Base-by-base conservation (phyloP, 2,888 invertebrate genomes). In the Limulus polyphemus region DNA sequence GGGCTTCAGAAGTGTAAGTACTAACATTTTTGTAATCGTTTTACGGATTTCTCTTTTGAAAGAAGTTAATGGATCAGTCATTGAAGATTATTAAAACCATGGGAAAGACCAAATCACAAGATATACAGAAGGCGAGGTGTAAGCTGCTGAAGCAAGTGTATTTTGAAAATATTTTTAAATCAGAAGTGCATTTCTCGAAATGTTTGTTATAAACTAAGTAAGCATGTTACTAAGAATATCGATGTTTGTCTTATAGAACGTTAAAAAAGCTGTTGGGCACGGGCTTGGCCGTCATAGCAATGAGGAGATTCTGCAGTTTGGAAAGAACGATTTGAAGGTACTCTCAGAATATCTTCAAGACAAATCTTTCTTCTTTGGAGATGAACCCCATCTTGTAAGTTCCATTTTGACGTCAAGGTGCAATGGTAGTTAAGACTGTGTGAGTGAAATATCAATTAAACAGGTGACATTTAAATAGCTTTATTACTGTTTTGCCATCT, bases 291-390 rank as follows among this genome's bases (percentile, higher is more conserved):
- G 92, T 14, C 92, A 94, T 78, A 86, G 86, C 70, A 84, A 88
- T 62, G 92, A 92, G 69, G 93, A 94, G 78, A 89, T 94, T 74
- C 83, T 88, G 73, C 87, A 89, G 76, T 88, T 94, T 72, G 95
- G 94, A 69, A 87, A 88, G 77, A 85, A 87, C 72, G 97, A 97
- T 78, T 81, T 97, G 70, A 87, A 88, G 76, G 92, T 90, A 58
- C 84, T 97, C 59, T 90, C 91, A 65, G 88, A 90, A 73, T 84
- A 90, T 80, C 82, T 97, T 66, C 88, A 88, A 62, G 90, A 90
- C 75, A 92, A 92, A 78, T 89, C 89, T 50, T 97, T 89, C 83
- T 90, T 95, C 83, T 93, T 94, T 75, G 95, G 97, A 60, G 90
- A 94, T 75, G 90, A 92, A 75, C 93, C 94, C 49, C 89, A 92